These are phyloP conservation scores for Noctua fimbriata DNA, from an alignment of 2,888 invertebrate species.

Conservation along the genomic window DNA sequence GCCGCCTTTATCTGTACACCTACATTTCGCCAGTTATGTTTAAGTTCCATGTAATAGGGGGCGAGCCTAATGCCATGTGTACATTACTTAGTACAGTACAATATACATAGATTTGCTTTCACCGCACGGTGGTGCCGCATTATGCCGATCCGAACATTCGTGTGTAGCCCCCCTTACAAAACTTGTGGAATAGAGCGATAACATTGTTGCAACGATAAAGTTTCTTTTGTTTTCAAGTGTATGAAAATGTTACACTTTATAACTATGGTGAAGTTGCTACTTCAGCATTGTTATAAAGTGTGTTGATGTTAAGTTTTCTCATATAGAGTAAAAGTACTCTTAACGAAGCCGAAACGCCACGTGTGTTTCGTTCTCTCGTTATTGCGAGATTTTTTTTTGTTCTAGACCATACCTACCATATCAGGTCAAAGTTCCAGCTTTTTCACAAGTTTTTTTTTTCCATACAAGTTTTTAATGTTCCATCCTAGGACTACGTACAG, in stretches of 20 bases:
- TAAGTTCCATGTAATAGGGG: not conserved
- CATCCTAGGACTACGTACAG: too few relatives aligned
- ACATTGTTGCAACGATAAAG: not conserved
- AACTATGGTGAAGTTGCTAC: too few relatives aligned
- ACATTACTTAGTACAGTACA: not conserved
- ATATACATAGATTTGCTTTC: not conserved
- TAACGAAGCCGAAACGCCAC: too few relatives aligned
- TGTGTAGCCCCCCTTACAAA: not conserved
- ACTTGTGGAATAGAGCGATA: constrained; percentile 14
- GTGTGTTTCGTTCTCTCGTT: too few relatives aligned
- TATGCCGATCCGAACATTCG: not conserved
- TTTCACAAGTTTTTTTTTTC: too few relatives aligned
- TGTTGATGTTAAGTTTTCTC: not conserved
- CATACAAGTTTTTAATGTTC: too few relatives aligned
- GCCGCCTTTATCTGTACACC: not conserved
- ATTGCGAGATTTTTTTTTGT: too few relatives aligned
- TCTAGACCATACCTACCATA: too few relatives aligned
- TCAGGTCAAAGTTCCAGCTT: too few relatives aligned
- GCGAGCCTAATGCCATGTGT: not conserved
- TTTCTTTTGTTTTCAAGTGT: constrained; percentile 8
- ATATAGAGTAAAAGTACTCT: too few relatives aligned
- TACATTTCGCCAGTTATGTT: not conserved
- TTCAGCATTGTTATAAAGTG: constrained; percentile 9
- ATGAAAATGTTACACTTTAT: not conserved
- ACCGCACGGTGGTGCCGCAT: accelerated